Percentiles rank a stretch among this genome's conserved stretches.
Evolutionary conservation across 2,888 invertebrate species (phyloP).

Genomic region (Imbricaverruca yamaguchii): DNA sequence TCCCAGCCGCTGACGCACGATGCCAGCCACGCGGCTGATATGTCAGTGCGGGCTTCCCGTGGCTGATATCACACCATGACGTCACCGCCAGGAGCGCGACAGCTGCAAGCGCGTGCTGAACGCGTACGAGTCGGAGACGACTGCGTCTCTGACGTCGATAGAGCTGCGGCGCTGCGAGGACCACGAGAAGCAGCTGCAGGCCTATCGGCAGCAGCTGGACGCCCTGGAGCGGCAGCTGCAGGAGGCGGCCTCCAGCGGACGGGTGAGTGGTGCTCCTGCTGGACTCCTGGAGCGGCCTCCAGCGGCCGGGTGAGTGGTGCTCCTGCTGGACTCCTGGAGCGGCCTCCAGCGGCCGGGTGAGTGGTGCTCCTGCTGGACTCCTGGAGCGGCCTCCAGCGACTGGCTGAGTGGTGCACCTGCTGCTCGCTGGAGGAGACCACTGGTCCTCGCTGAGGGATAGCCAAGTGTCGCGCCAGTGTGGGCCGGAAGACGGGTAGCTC

Average conservation of each 20-base stretch:
- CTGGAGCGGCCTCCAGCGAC: no score
- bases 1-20: neutral
- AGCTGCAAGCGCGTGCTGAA: constrained; percentile 71
- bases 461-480: no score
- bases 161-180: constrained; percentile 59
- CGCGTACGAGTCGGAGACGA: constrained; percentile 72
- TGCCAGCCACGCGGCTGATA: neutral
- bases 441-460: no score
- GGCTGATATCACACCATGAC: no score
- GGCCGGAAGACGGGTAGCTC: no score
- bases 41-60: neutral
- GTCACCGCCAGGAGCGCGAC: constrained; percentile 56
- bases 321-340: no score
- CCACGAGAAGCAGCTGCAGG: constrained; percentile 62
- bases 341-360: no score
- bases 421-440: no score
- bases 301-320: no score
- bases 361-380: no score
- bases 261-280: constrained; percentile 44
- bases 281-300: no score
- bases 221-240: constrained; percentile 36
- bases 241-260: constrained; percentile 5
- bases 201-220: constrained; percentile 51
- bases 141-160: constrained; percentile 43
- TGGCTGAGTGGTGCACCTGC: no score